Percentiles rank a stretch among this genome's conserved stretches.
phyloP scores from a whole-genome alignment of 2,888 invertebrate genomes.

The Dendrolimus houi region DNA sequence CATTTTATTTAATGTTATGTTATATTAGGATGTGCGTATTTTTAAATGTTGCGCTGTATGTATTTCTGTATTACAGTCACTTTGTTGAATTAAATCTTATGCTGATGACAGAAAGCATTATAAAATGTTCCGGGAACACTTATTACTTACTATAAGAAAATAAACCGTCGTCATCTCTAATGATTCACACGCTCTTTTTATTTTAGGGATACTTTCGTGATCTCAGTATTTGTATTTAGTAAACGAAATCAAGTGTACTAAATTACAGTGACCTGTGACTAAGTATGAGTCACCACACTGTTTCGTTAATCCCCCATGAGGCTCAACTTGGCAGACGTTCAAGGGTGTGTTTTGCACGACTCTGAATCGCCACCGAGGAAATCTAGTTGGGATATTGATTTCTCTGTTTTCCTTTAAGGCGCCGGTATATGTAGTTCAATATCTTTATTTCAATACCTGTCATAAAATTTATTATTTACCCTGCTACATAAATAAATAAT shows the following conservation, averaged over 20 bases:
- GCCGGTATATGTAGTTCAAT: too few relatives aligned
- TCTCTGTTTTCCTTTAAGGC: neutral
- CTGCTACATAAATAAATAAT: too few relatives aligned
- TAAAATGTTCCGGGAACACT: too few relatives aligned
- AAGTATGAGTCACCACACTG: neutral
- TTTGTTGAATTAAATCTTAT: too few relatives aligned
- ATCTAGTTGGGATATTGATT: neutral
- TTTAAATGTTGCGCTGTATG: too few relatives aligned
- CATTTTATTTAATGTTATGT: too few relatives aligned
- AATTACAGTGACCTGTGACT: slow-evolving; percentile 41
- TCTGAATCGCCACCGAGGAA: neutral
- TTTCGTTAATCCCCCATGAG: neutral
- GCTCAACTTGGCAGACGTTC: neutral
- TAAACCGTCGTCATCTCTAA: neutral
- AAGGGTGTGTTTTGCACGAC: neutral
- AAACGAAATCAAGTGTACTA: neutral
- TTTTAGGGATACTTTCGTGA: neutral
- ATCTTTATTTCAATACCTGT: too few relatives aligned
- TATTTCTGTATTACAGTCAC: too few relatives aligned
- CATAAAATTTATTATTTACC: too few relatives aligned
- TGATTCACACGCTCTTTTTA: neutral
- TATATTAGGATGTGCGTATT: too few relatives aligned
- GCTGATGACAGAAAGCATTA: too few relatives aligned
- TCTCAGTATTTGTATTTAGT: slow-evolving; percentile 1
- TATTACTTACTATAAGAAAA: neutral